Evolutionary conservation across 2,888 invertebrate genomes (phyloP), one percentile per base, ranked within the genome.

Genomic region (Auanema sp.): DNA sequence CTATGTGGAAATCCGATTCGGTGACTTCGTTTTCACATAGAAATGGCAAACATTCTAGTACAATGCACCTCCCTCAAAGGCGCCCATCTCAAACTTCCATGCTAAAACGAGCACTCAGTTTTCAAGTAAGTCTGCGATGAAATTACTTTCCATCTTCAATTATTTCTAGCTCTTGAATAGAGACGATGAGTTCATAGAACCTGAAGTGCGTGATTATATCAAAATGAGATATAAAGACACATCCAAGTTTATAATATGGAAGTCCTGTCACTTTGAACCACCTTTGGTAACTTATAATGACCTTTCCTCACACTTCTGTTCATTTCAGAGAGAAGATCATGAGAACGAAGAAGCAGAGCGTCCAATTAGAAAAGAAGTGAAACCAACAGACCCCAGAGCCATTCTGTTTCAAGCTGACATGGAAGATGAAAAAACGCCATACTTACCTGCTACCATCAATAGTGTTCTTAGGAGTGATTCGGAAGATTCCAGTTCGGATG

Each of bases 161-260:
- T 47, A 5, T 52, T 65, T 71, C 23, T 60, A 75, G 75, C 72
- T 75, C 59, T 64, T 75, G 16, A 60, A 59, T 18, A 65, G 58
- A 58, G 66, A 69, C 47, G 69, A 68, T 24, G 64, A 56, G 33
- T 23, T 62, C 5, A 59, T 68, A 12, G 64, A 71, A 42, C 57
- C 60, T 5, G 69, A 71, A 49, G 56, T 69, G 23, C 66, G 66
- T 10, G 72, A 71, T 33, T 63, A 64, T 49, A 76, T 76, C 49
- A 71, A 72, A 43, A 61, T 76, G 67, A 58, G 76, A 8, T 76
- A 76, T 60, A 72, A 71, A 49, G 76, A 76, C 60, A 72, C 66
- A 10, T 52, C 76, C 11, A 76, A 74, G 54, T 54, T 64, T 41
- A 71, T 76, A 23, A 74, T 76, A 18, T 76, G 76, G 76, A 74